Evolutionary conservation across 1,140 invertebrate genomes (phyloP).

Genomic region (Tyrophagus putrescentiae): DNA sequence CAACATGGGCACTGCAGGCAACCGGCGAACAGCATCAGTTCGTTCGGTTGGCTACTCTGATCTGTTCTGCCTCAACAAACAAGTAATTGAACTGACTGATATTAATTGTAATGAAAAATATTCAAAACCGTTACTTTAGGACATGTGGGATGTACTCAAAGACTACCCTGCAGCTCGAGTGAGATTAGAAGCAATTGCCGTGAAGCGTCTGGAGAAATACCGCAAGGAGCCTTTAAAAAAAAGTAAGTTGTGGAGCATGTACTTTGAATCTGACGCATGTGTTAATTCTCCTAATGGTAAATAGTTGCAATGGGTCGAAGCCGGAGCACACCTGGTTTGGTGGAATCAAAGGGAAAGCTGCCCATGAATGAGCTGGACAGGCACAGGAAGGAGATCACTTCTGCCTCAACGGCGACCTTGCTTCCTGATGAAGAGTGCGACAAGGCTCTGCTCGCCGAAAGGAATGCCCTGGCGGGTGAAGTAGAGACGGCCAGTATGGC

Average conservation of each 20-base stretch:
- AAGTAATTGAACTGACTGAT: constrained; percentile 33
- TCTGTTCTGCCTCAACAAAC: constrained; percentile 93
- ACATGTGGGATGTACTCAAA: constrained; percentile 98
- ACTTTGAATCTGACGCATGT: constrained; percentile 7
- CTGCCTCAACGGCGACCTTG: constrained; percentile 22
- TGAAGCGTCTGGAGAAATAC: constrained; percentile 88
- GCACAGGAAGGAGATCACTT: constrained; percentile 13
- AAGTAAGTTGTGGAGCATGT: constrained; percentile 42
- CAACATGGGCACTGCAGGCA: constrained; percentile 93
- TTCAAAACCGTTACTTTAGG: constrained; percentile 32
- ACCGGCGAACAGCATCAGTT: constrained; percentile 86
- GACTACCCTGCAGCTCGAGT: constrained; percentile 93
- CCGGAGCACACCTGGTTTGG: constrained; percentile 80
- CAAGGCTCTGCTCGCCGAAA: background rate
- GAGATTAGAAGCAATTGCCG: constrained; percentile 87
- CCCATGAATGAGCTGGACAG: constrained; percentile 66
- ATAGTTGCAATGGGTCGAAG: constrained; percentile 80
- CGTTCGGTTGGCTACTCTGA: constrained; percentile 95
- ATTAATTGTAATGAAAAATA: background rate
- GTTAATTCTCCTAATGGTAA: constrained; percentile 5
- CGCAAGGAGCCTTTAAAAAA: constrained; percentile 78
- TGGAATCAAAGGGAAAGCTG: constrained; percentile 74
- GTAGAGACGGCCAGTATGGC: background rate
- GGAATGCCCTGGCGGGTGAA: background rate
- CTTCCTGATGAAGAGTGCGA: constrained; percentile 22